Evolutionary conservation across 2,888 invertebrate genomes (phyloP).

Genomic region (Dorcus hopei): DNA sequence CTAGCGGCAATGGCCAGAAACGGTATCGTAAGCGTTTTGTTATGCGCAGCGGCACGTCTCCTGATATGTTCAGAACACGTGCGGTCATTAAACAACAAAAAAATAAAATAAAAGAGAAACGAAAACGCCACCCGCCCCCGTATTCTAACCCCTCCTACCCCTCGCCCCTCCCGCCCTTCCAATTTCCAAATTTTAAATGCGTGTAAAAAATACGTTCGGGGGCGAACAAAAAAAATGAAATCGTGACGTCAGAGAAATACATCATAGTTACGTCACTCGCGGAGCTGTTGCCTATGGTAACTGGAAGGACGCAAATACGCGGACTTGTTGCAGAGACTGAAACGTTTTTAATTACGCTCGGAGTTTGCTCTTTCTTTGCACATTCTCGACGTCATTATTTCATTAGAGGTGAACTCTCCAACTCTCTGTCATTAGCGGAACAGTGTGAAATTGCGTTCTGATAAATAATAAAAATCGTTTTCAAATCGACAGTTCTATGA

Average conservation of each 20-base stretch:
- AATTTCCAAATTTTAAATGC: no score
- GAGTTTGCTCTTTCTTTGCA: neutral
- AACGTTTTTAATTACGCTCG: neutral
- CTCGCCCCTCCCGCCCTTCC: no score
- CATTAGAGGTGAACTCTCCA: no score
- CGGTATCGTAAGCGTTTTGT: neutral
- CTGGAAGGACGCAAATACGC: constrained; percentile 24
- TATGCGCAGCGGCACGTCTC: constrained; percentile 9
- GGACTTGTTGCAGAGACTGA: constrained; percentile 1
- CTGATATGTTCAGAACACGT: constrained; percentile 24
- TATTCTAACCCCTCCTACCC: neutral
- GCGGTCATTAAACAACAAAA: constrained; percentile 9
- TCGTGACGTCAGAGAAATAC: constrained; percentile 21
- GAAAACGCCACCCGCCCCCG: neutral
- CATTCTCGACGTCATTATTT: neutral
- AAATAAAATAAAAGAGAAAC: neutral
- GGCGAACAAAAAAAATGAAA: constrained; percentile 15
- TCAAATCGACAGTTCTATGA: no score
- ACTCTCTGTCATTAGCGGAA: no score
- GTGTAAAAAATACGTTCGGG: neutral
- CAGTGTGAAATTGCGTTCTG: no score
- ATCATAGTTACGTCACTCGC: constrained; percentile 29
- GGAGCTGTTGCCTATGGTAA: constrained; percentile 31
- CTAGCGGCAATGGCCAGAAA: constrained; percentile 36
- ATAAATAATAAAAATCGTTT: no score